Evolutionary conservation across 2,797 vertebrate species (phyloP).

Genomic region (Cichlasoma orientale): DNA sequence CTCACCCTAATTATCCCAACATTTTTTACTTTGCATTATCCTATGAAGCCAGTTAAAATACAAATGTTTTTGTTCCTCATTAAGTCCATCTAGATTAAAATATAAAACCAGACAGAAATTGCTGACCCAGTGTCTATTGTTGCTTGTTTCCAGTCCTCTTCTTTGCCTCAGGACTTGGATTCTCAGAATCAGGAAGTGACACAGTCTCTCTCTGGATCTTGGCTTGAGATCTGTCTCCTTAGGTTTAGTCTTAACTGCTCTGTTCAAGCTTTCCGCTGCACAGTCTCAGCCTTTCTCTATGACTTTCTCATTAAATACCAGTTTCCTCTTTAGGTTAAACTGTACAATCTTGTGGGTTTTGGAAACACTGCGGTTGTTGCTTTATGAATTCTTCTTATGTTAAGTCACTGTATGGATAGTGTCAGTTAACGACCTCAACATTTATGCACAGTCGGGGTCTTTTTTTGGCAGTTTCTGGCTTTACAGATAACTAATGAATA

Average conservation of each 20-base stretch:
- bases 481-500: constrained; percentile 58
- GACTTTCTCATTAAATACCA: constrained; percentile 30
- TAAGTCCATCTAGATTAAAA: constrained; percentile 13
- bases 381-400: constrained; percentile 66
- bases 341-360: constrained; percentile 42
- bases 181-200: constrained; percentile 62
- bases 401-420: constrained; percentile 77
- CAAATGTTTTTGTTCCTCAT: constrained; percentile 4
- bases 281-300: constrained; percentile 19
- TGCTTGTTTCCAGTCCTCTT: constrained; percentile 30
- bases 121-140: constrained; percentile 37
- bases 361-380: constrained; percentile 46
- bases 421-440: constrained; percentile 68
- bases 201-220: constrained; percentile 43
- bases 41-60: constrained; percentile 11
- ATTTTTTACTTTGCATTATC: constrained; percentile 19
- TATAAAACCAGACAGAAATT: constrained; percentile 39
- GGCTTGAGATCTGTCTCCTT: constrained; percentile 48
- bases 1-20: constrained; percentile 19
- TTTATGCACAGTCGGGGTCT: constrained; percentile 55
- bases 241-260: constrained; percentile 41
- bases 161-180: constrained; percentile 32
- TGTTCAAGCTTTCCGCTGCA: constrained; percentile 20
- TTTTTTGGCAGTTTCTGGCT: constrained; percentile 35
- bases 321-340: constrained; percentile 44